Conservation (phyloP, 2,113 vertebrate species). For the Pomatorhinus ruficollis region DNA sequence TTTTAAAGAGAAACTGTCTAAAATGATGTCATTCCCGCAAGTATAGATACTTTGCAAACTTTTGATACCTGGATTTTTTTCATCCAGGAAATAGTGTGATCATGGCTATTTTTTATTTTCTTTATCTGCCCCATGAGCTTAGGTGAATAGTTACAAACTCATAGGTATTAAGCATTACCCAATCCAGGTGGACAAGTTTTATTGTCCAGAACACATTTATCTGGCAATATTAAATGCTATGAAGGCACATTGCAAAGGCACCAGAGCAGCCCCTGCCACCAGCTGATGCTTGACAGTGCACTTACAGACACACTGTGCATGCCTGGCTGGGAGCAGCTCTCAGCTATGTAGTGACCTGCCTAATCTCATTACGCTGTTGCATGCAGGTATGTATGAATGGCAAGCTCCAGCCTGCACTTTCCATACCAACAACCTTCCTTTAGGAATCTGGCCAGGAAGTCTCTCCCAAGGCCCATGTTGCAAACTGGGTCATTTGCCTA, state of each 20-base stretch:
- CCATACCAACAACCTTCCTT: slow-evolving; percentile 12
- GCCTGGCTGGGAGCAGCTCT: slow-evolving; percentile 47
- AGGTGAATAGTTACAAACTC: neutral
- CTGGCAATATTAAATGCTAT: neutral
- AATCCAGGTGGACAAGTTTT: neutral
- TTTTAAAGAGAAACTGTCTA: neutral
- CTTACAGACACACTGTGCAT: neutral
- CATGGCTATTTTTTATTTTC: neutral
- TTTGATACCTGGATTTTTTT: neutral
- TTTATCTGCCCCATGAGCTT: neutral
- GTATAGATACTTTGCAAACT: neutral
- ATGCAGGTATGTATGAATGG: slow-evolving; percentile 53
- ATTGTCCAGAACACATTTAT: neutral
- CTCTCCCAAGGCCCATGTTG: neutral
- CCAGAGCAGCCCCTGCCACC: neutral
- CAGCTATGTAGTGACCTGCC: slow-evolving; percentile 59
- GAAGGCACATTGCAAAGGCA: neutral
- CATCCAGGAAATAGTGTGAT: neutral
- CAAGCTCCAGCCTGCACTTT: slow-evolving; percentile 53
- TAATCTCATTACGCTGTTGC: slow-evolving; percentile 42
- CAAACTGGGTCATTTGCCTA: slow-evolving; percentile 22
- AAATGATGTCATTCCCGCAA: neutral
- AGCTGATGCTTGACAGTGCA: neutral
- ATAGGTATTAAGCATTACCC: neutral
- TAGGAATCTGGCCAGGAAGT: slow-evolving; percentile 46